Evolutionary conservation across 2,888 invertebrate species (phyloP).

Genomic region (Desoria tigrina): DNA sequence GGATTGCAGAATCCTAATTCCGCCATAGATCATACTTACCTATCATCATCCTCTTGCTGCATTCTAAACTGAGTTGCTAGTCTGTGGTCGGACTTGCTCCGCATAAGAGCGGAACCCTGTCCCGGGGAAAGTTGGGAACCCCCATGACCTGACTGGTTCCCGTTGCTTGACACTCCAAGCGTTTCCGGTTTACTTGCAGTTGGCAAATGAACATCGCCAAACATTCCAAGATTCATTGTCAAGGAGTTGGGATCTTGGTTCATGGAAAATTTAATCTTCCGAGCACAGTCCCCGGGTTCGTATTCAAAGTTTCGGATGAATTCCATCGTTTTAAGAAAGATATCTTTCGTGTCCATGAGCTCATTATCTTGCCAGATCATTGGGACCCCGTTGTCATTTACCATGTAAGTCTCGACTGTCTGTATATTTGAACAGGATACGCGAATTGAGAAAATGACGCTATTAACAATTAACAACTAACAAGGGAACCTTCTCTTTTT

Average conservation of each 20-base stretch:
- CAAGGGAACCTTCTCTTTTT: too few species aligned
- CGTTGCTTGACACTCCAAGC: constrained; percentile 54
- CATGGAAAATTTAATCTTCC: constrained; percentile 81
- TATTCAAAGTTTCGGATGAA: constrained; percentile 91
- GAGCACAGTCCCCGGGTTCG: constrained; percentile 84
- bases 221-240: constrained; percentile 79
- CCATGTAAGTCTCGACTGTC: constrained; percentile 89
- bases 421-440: too few species aligned
- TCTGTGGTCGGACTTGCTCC: constrained; percentile 91
- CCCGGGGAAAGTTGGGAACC: constrained; percentile 35
- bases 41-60: constrained; percentile 69
- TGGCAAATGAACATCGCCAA: constrained; percentile 73
- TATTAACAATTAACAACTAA: too few species aligned
- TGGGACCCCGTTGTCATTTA: constrained; percentile 60
- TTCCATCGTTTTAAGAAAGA: constrained; percentile 92
- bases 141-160: constrained; percentile 46
- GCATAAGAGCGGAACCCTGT: constrained; percentile 72
- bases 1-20: too few species aligned
- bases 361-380: constrained; percentile 86
- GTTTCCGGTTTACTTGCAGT: constrained; percentile 61
- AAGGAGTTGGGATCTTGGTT: constrained; percentile 90
- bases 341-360: constrained; percentile 91
- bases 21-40: too few species aligned
- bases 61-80: constrained; percentile 84
- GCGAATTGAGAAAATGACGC: too few species aligned